Evolutionary conservation across 2,113 vertebrate genomes (phyloP), one percentile per base, ranked within the genome.

Genomic region (Furnarius figulus): DNA sequence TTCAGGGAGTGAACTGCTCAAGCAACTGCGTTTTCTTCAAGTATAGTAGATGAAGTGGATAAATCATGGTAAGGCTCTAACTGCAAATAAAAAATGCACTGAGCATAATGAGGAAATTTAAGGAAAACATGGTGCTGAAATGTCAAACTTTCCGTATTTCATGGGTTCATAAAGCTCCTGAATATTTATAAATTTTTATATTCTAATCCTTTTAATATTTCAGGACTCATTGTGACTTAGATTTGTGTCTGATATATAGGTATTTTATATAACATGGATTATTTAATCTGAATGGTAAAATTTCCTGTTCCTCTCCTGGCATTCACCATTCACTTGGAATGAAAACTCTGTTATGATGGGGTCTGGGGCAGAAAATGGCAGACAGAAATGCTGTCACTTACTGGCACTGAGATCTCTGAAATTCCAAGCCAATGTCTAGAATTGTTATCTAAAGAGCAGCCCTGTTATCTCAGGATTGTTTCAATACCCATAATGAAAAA

Each of bases 11-110:
- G 80, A 94, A 92, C 62, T 55, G 24, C 66, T 62, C 39, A 85
- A 77, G 50, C 16, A 86, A 84, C 65, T 52, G 44, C 65, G 61
- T 84, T 66, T 86, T 73, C 62, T 58, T 89, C 62, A 93, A 75
- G 82, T 66, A 50, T 8, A 35, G 22, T 6, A n/a, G 56, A 59
- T 59, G 15, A 91, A 79, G 67, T 1, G 1, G 47, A 85, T 42
- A 85, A 82, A 89, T 87, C n/a, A 71, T 2, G 1, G 3, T n/a
- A 81, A 71, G 56, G 63, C 68, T 86, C 59, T 80, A 75, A 93
- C 61, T 90, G 86, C 77, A 92, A 91, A 91, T 85, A 90, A 95
- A 93, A 92, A 83, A 83, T 7, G 24, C 53, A 85, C 61, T 90
- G 55, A 21, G 31, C 11, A 19, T 17, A 35, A 35, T 63, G 35